phyloP scores from a whole-genome alignment of 2,888 invertebrate genomes.

The Brassicogethes aeneus region DNA sequence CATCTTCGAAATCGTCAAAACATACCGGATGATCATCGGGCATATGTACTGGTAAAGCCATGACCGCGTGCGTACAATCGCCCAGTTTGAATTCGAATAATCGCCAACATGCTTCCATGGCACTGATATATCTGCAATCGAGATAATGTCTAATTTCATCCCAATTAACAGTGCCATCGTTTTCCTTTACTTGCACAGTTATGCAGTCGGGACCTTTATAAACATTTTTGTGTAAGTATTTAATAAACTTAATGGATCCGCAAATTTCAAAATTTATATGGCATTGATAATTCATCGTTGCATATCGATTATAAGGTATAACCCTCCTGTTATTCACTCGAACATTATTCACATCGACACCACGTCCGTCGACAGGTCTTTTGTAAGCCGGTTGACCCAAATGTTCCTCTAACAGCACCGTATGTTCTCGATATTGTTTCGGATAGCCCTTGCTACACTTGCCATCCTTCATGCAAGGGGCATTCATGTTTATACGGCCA shows the following conservation, averaged over 20 bases:
- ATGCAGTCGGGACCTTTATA: conserved; percentile 1
- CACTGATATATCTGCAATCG: conserved; percentile 29
- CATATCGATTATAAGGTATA: conserved; percentile 7
- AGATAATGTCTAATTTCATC: conserved; percentile 28
- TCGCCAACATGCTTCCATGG: conserved; percentile 33
- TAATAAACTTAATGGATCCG: too few relatives aligned
- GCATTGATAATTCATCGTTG: too few relatives aligned
- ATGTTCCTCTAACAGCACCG: not conserved
- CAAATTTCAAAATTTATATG: too few relatives aligned
- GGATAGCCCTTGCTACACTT: conserved; percentile 5
- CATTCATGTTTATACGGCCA: conserved; percentile 3
- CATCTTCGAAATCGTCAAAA: conserved; percentile 11
- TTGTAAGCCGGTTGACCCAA: not conserved
- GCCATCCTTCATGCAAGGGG: conserved; percentile 3
- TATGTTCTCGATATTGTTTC: not conserved
- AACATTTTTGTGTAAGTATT: too few relatives aligned
- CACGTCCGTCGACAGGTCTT: conserved; percentile 1
- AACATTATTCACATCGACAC: too few relatives aligned
- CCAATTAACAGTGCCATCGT: conserved; percentile 2
- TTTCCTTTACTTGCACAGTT: conserved; percentile 3
- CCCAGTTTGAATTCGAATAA: conserved; percentile 23
- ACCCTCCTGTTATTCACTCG: not conserved
- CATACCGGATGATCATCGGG: conserved; percentile 16
- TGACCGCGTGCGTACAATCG: conserved; percentile 26
- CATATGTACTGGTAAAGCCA: conserved; percentile 30